These are phyloP conservation scores for Syngnathoides biaculeatus DNA, from an alignment of 2,113 vertebrate species.

Conservation along the genomic window DNA sequence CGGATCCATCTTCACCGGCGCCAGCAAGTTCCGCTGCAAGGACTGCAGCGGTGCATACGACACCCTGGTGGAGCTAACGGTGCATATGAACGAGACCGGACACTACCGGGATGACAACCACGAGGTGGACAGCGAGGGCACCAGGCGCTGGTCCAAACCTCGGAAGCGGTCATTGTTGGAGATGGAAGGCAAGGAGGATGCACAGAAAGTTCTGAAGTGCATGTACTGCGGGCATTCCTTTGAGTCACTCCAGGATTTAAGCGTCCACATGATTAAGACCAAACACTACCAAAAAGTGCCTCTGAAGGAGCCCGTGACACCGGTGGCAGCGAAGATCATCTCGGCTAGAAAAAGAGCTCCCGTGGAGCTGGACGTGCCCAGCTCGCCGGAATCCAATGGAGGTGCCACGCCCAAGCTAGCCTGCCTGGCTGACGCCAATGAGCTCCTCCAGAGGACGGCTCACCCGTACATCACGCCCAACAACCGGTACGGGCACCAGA, in stretches of 20 bases:
- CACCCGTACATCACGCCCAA: constrained; percentile 96
- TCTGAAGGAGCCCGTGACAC: constrained; percentile 98
- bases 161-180: constrained; percentile 95
- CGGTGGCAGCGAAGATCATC: constrained; percentile 92
- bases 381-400: constrained; percentile 93
- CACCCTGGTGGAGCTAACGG: constrained; percentile 93
- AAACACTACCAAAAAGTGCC: constrained; percentile 99
- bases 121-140: constrained; percentile 87
- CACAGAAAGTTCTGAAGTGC: constrained; percentile 97
- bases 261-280: constrained; percentile 99
- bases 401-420: constrained; percentile 85
- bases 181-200: constrained; percentile 98
- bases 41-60: constrained; percentile 98
- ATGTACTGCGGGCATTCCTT: constrained; percentile 99
- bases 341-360: constrained; percentile 88
- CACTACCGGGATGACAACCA: constrained; percentile 99
- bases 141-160: constrained; percentile 97
- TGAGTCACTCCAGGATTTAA: constrained; percentile 97
- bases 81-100: constrained; percentile 98
- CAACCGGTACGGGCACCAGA: constrained; percentile 97
- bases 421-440: constrained; percentile 75
- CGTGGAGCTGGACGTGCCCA: constrained; percentile 89
- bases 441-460: constrained; percentile 85
- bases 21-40: constrained; percentile 98
- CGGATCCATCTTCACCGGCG: constrained; percentile 97